Conservation (phyloP, 2,113 vertebrate species). For the Gymnogyps californianus region DNA sequence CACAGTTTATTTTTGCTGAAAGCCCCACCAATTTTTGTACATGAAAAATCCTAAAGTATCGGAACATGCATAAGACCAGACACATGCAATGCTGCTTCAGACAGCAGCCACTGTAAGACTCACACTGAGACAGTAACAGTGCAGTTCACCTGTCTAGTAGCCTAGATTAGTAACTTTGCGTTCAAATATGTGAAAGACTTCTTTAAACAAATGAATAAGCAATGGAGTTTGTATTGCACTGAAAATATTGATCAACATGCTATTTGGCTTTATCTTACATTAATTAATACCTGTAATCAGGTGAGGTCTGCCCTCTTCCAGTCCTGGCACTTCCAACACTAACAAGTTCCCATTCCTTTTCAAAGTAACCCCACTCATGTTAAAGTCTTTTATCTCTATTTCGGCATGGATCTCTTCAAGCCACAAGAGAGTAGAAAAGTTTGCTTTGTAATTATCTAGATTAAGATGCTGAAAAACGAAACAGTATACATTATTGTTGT, state of each 20-base stretch:
- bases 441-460: constrained; percentile 74
- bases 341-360: constrained; percentile 77
- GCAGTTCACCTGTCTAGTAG: not conserved
- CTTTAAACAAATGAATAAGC: not conserved
- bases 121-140: not conserved
- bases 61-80: not conserved
- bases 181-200: not conserved
- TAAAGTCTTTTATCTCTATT: constrained; percentile 80
- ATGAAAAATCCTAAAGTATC: not conserved
- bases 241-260: not conserved
- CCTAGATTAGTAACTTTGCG: not conserved
- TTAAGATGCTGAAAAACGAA: constrained; percentile 74
- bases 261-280: not conserved
- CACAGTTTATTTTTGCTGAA: not conserved
- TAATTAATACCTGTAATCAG: constrained; percentile 75
- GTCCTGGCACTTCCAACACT: constrained; percentile 84
- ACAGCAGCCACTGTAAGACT: not conserved
- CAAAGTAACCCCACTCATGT: constrained; percentile 79
- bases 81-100: not conserved
- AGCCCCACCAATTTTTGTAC: not conserved
- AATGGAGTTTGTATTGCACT: not conserved
- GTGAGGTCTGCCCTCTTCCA: constrained; percentile 83
- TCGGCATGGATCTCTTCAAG: constrained; percentile 89
- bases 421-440: constrained; percentile 89
- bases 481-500: not conserved